Evolutionary conservation across 2,888 invertebrate species (phyloP), one percentile per base, ranked within the genome.

Genomic region (Drosophila affinis): DNA sequence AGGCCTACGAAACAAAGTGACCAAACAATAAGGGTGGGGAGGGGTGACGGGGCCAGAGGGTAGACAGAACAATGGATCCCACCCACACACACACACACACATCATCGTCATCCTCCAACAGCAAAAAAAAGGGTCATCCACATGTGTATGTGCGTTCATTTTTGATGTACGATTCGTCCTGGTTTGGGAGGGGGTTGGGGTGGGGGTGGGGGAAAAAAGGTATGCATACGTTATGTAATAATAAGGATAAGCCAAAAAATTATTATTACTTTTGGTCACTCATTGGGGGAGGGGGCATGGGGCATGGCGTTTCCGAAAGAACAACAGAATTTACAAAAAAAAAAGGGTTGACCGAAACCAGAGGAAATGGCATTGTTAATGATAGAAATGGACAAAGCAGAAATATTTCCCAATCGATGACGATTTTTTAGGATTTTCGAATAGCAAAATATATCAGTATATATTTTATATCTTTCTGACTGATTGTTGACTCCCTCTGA

Each of bases 211-310:
- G 54, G 54, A 32, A 79, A 88, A 86, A 86, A 86, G 90, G 88
- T 87, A 85, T 77, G 87, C 90, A 87, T 90, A 86, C 79, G 79
- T 88, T 90, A 88, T 85, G 78, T 88, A 90, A 89, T 89, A 88
- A 89, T 89, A 87, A 87, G 90, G 87, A 90, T 89, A 87, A 90
- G 87, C 88, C 89, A 82, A 89, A 90, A 88, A 88, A 88, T 88
- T 89, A 88, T 90, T 90, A 88, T 89, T 89, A 88, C 83, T 88
- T 90, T 82, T 77, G 76, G 72, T 71, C 75, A 72, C 54, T 58
- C 53, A 34, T 24, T 65, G 64, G 34, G 54, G 45, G 12, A 17
- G 34, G 24, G 14, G 18, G 9, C 17, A n/a, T 3, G 14, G 14
- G 47, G 24, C 45, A 27, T 27, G 27, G 27, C 27, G 27, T 27